Percentiles rank a stretch among this genome's conserved stretches.
Evolutionary conservation across 2,888 invertebrate genomes (phyloP).

Genomic region (Drosophila colorata): DNA sequence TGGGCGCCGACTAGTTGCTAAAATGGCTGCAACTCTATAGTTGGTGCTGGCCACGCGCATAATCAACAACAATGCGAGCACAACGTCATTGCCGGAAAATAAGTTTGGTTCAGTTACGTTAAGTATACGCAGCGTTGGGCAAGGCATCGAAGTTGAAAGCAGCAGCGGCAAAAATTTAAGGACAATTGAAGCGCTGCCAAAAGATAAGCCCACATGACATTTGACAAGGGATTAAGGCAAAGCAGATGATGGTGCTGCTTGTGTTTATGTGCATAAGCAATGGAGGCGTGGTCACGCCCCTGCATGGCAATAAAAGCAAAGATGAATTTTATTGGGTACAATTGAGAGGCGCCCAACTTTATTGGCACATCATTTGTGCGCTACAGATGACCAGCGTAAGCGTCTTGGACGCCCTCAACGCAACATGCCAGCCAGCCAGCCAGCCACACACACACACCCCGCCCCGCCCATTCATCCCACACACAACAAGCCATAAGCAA

Average conservation of each 20-base stretch:
- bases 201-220: conserved; percentile 61
- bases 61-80: conserved; percentile 4
- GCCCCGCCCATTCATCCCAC: background rate
- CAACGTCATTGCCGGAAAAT: background rate
- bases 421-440: background rate
- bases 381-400: conserved; percentile 39
- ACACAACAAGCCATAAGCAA: conserved; percentile 20
- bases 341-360: conserved; percentile 66
- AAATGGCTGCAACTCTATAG: conserved; percentile 20
- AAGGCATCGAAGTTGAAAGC: conserved; percentile 24
- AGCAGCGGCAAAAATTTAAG: conserved; percentile 40
- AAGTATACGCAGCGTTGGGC: conserved; percentile 36
- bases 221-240: conserved; percentile 72
- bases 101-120: conserved; percentile 12
- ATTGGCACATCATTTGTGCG: conserved; percentile 77
- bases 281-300: conserved; percentile 36
- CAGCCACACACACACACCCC: background rate
- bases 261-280: conserved; percentile 42
- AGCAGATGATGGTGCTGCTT: conserved; percentile 42
- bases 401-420: conserved; percentile 16
- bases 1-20: conserved; percentile 30
- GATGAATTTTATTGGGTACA: conserved; percentile 76
- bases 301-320: conserved; percentile 65
- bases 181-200: conserved; percentile 57
- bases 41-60: conserved; percentile 13